Evolutionary conservation across 2,113 vertebrate genomes (phyloP).

Genomic region (Prinia subflava): DNA sequence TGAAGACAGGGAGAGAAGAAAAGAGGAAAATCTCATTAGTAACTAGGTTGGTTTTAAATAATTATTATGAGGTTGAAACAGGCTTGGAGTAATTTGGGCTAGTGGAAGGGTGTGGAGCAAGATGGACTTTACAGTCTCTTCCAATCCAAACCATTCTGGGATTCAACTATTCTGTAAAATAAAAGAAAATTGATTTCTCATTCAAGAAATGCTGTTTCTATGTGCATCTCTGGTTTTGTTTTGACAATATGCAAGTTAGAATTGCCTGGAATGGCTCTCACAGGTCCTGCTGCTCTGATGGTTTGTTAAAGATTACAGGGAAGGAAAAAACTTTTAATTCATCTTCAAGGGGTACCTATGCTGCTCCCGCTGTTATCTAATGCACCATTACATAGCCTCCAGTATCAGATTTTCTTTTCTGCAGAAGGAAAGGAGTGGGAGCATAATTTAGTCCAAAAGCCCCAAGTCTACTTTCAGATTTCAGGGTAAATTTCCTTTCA

Average conservation of each 20-base stretch:
- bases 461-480: not conserved
- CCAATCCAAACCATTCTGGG: not conserved
- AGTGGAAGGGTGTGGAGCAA: not conserved
- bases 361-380: not conserved
- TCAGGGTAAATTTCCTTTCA: not conserved
- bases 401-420: not conserved
- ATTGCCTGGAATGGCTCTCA: not conserved
- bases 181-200: not conserved
- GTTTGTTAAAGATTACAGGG: not conserved
- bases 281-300: not conserved
- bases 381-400: not conserved
- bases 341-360: not conserved
- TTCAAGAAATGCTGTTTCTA: not conserved
- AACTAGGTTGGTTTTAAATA: not conserved
- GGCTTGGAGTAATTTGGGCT: not conserved
- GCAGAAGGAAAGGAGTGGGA: not conserved
- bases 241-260: not conserved
- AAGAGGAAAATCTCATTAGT: not conserved
- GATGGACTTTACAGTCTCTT: not conserved
- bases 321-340: not conserved
- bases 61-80: accelerated
- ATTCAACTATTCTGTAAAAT: not conserved
- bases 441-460: not conserved
- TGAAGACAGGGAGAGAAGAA: not conserved
- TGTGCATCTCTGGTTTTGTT: not conserved